These are phyloP conservation scores for Pelobates cultripes DNA, from an alignment of 2,797 vertebrate species.

Conservation along the genomic window DNA sequence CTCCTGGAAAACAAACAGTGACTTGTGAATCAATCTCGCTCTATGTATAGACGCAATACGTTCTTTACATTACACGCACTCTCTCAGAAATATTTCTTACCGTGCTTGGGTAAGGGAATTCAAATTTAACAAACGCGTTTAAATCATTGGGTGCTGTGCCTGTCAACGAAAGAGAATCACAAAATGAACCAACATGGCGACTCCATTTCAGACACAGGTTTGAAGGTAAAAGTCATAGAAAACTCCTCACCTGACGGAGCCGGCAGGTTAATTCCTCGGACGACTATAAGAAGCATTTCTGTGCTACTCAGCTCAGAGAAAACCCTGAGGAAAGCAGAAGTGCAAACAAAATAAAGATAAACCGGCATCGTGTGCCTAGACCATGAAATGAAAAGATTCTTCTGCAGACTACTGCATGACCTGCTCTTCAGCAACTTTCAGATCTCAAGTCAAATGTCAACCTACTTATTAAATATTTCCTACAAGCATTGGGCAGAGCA, in stretches of 20 bases:
- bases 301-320: constrained; percentile 97
- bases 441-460: no score
- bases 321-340: constrained; percentile 74
- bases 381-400: no score
- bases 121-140: constrained; percentile 90
- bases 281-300: constrained; percentile 92
- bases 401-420: no score
- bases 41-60: no score
- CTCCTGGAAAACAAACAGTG: constrained; percentile 73
- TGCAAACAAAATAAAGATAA: background rate
- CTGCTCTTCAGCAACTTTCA: no score
- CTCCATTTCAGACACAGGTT: no score
- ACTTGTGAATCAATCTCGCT: background rate
- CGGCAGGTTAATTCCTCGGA: constrained; percentile 92
- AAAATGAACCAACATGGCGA: background rate
- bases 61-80: no score
- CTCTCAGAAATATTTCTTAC: constrained; percentile 71
- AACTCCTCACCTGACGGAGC: constrained; percentile 83
- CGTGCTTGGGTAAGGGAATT: constrained; percentile 91
- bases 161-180: constrained; percentile 61
- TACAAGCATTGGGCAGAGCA: no score
- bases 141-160: constrained; percentile 88
- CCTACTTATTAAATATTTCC: no score
- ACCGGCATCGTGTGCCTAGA: no score
- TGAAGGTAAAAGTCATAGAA: background rate